These are phyloP conservation scores for Microctenopoma stevenorrisi DNA, from an alignment of 2,797 vertebrate species.

Conservation along the genomic window DNA sequence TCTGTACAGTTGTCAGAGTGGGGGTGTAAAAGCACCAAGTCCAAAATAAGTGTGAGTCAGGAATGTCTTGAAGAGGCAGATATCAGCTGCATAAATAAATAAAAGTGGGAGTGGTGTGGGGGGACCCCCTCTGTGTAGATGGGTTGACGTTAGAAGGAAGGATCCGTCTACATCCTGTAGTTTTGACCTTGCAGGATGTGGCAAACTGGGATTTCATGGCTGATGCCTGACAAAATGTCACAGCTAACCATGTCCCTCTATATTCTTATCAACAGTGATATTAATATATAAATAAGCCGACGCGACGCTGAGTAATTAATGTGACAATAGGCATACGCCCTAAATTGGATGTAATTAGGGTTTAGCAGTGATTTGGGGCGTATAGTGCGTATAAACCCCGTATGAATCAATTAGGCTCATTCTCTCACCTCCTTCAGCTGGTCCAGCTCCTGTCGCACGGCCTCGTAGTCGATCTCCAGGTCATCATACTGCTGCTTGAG, in stretches of 20 bases:
- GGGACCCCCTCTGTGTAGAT: slow-evolving; percentile 32
- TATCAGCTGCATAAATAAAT: slow-evolving; percentile 69
- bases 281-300: not conserved
- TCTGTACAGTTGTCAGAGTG: not conserved
- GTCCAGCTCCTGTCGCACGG: slow-evolving; percentile 90
- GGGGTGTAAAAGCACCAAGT: slow-evolving; percentile 15
- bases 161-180: slow-evolving; percentile 46
- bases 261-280: too few relatives aligned
- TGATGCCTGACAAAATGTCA: slow-evolving; percentile 20
- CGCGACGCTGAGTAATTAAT: not conserved
- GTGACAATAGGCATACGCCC: not conserved
- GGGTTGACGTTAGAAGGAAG: slow-evolving; percentile 34
- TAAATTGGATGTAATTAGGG: not conserved
- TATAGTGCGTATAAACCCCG: not conserved
- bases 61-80: slow-evolving; percentile 29
- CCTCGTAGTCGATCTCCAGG: slow-evolving; percentile 93
- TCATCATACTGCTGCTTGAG: slow-evolving; percentile 95
- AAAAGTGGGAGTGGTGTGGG: slow-evolving; percentile 55
- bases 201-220: slow-evolving; percentile 1
- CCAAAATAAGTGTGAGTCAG: slow-evolving; percentile 15
- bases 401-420: not conserved
- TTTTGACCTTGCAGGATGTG: slow-evolving; percentile 69
- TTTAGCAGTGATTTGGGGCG: not conserved
- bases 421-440: slow-evolving; percentile 91
- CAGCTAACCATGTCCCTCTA: not conserved